Evolutionary conservation across 92 coral and sea anemone genomes (phyloP), one percentile per base, ranked within the genome.

Genomic region (Heteractis magnifica): DNA sequence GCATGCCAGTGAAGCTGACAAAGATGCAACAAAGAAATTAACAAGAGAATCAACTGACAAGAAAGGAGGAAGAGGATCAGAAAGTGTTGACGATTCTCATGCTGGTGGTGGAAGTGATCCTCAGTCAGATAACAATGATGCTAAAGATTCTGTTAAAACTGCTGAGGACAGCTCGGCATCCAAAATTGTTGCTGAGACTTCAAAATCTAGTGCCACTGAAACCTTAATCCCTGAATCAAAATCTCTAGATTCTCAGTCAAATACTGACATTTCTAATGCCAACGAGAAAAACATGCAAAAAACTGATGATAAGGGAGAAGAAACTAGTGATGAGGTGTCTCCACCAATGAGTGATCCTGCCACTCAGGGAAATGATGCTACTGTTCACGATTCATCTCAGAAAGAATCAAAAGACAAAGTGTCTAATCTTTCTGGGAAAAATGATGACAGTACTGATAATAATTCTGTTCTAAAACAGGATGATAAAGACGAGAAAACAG

Each of bases 341-440:
- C 98, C 95, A 7, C 95, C 98, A 8, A 56, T 87, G 75, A 91
- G 76, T 82, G 91, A 91, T 49, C 81, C 88, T 51, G 82, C 52
- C 16, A 10, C 49, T 55, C 71, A 64, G 75, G 55, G 44, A 44
- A 56, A 58, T 65, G 53, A 50, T 65, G 64, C 58, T 52, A 65
- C 41, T 49, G 62, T 86, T 48, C 77, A 56, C 48, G 81, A 49
- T 77, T 68, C 83, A 48, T 49, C 77, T 52, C 44, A 79, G 60
- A 49, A 13, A 65, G 80, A 81, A 59, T 50, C 80, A 53, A 76
- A 76, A 48, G 85, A 65, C 50, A 44, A 62, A 14, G 51, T 10
- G 70, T 71, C 48, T 41, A 73, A 58, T 80, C 56, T 44, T 21
- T 62, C 56, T 8, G 78, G 34, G 4, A 20, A 34, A 19, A 50